Evolutionary conservation across 2,113 vertebrate genomes (phyloP).

Genomic region (Eulemur macaco): DNA sequence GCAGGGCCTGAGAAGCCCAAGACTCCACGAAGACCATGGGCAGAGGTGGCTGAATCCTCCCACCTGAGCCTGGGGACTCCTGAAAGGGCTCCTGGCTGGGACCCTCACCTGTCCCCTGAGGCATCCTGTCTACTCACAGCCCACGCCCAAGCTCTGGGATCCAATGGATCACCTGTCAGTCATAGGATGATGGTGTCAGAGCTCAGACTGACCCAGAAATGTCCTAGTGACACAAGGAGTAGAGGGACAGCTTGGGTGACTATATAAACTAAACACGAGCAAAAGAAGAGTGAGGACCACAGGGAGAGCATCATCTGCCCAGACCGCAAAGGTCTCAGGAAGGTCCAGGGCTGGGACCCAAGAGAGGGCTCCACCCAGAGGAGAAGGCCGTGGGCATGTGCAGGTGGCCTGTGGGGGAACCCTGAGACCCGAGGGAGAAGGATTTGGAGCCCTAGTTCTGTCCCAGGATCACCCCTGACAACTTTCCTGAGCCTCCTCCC

Average conservation of each 20-base stretch:
- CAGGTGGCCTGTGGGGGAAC: background rate
- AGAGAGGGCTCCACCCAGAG: fast-evolving
- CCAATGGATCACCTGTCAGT: background rate
- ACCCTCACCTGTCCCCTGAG: background rate
- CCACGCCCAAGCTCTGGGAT: background rate
- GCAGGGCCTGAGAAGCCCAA: background rate
- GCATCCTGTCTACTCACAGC: background rate
- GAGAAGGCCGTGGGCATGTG: background rate
- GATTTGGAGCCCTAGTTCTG: background rate
- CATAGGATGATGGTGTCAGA: background rate
- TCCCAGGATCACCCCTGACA: no score
- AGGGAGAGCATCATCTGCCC: background rate
- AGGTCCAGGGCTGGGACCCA: background rate
- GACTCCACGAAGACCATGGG: background rate
- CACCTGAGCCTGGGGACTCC: background rate
- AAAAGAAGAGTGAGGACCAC: background rate
- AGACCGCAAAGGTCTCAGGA: background rate
- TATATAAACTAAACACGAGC: background rate
- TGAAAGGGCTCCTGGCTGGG: background rate
- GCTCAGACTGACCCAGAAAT: no score
- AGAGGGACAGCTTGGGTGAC: background rate
- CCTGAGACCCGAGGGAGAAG: background rate
- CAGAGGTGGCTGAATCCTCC: background rate
- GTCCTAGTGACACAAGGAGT: background rate
- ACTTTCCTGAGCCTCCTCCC: no score